Percentiles rank a stretch among this genome's conserved stretches.
These are phyloP conservation scores for Gobius niger DNA, from an alignment of 2,113 vertebrate genomes.

Conservation along the genomic window DNA sequence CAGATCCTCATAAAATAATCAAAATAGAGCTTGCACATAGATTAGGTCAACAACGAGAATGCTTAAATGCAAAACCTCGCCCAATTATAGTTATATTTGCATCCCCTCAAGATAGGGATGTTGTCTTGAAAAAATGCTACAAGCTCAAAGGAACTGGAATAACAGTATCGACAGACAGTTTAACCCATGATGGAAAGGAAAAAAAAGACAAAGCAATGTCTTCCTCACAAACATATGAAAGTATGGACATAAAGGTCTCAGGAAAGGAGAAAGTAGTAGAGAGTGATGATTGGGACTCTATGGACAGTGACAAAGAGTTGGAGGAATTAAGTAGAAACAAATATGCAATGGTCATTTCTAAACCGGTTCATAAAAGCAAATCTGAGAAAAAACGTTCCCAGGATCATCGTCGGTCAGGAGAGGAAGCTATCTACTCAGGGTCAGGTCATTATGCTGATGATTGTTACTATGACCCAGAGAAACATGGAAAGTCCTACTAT, in stretches of 20 bases:
- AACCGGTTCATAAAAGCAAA: constrained; percentile 83
- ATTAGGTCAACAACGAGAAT: constrained; percentile 92
- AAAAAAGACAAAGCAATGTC: constrained; percentile 87
- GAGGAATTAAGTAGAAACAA: constrained; percentile 90
- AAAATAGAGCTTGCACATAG: constrained; percentile 95
- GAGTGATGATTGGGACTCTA: constrained; percentile 87
- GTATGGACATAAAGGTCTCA: constrained; percentile 92
- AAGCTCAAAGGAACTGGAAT: constrained; percentile 97
- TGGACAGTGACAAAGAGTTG: constrained; percentile 90
- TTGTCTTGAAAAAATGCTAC: constrained; percentile 96
- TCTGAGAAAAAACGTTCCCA: constrained; percentile 78
- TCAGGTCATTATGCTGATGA: constrained; percentile 79
- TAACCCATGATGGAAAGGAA: constrained; percentile 87
- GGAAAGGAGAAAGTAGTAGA: constrained; percentile 82
- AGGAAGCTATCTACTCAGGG: constrained; percentile 75
- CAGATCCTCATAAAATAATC: constrained; percentile 83
- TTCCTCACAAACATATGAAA: constrained; percentile 96
- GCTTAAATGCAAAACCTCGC: constrained; percentile 93
- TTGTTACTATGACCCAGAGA: constrained; percentile 78
- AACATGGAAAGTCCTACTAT: constrained; percentile 81
- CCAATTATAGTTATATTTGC: constrained; percentile 96
- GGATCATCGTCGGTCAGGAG: constrained; percentile 73
- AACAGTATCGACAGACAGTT: constrained; percentile 90
- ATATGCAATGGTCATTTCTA: constrained; percentile 86
- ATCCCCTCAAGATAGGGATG: constrained; percentile 90